Conservation (phyloP, 2,888 invertebrate species). For the Argyresthia goedartella region DNA sequence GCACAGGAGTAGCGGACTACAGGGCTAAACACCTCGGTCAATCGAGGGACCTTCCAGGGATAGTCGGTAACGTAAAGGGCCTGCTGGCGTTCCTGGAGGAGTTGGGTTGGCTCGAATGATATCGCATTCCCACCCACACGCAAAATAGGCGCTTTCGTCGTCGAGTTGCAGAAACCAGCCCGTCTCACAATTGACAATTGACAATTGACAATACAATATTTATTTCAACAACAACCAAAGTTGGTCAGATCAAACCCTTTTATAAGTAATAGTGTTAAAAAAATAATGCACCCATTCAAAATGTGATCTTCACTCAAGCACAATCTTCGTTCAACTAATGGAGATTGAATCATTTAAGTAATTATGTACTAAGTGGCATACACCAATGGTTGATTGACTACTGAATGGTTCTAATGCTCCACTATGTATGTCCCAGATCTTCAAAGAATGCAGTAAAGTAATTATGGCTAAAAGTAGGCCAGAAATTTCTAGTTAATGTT, state of each 20-base stretch:
- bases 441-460: background rate
- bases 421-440: background rate
- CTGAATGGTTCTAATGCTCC: background rate
- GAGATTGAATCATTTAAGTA: background rate
- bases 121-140: too few species aligned
- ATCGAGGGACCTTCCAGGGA: too few species aligned
- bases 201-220: too few species aligned
- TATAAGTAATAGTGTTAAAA: background rate
- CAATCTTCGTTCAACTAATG: background rate
- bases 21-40: too few species aligned
- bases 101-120: too few species aligned
- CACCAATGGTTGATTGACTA: slow-evolving; percentile 1
- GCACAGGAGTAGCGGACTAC: too few species aligned
- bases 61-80: too few species aligned
- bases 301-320: background rate
- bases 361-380: background rate
- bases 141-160: too few species aligned
- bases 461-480: background rate
- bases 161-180: too few species aligned
- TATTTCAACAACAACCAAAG: too few species aligned
- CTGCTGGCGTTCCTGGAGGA: too few species aligned
- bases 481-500: background rate
- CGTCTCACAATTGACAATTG: too few species aligned
- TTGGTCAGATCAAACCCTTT: background rate
- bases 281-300: background rate